Conservation (phyloP, 2,888 invertebrate genomes). For the Ectemnius continuus region DNA sequence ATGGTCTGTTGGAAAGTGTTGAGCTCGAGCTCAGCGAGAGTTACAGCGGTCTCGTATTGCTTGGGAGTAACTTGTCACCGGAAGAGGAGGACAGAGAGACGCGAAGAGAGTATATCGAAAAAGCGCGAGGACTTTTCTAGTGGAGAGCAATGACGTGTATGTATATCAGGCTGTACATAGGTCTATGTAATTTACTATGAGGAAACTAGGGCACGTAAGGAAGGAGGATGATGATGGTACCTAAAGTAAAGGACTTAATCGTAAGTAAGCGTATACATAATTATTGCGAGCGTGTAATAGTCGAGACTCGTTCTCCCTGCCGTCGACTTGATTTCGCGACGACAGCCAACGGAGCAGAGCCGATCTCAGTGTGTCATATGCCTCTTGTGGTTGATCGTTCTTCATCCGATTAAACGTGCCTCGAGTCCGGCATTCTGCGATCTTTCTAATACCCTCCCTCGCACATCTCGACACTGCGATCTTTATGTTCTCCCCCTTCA, state of each 20-base stretch:
- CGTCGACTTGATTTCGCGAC: conserved; percentile 44
- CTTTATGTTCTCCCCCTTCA: background rate
- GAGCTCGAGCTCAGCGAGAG: conserved; percentile 53
- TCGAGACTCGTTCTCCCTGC: conserved; percentile 42
- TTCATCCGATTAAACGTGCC: conserved; percentile 16
- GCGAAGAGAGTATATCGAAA: background rate
- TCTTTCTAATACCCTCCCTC: background rate
- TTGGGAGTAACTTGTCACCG: conserved; percentile 31
- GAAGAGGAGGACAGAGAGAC: too few relatives aligned
- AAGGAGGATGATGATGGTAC: conserved; percentile 9
- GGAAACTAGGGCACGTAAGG: conserved; percentile 5
- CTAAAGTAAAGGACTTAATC: conserved; percentile 33
- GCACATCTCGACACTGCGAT: background rate
- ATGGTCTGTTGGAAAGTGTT: too few relatives aligned
- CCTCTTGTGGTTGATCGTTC: conserved; percentile 30
- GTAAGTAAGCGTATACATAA: conserved; percentile 13
- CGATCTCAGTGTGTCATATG: conserved; percentile 14
- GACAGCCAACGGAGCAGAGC: conserved; percentile 17
- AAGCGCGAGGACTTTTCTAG: conserved; percentile 58
- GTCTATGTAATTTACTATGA: conserved; percentile 50
- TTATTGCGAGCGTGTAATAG: conserved; percentile 37
- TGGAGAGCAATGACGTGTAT: conserved; percentile 46
- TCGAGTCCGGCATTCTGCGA: background rate
- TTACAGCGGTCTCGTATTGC: conserved; percentile 57
- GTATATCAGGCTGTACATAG: conserved; percentile 60